A percentile compares a stretch with the other conserved stretches of the same genome.
phyloP scores from a whole-genome alignment of 64 coral and sea anemone species.

The Orbicella faveolata region DNA sequence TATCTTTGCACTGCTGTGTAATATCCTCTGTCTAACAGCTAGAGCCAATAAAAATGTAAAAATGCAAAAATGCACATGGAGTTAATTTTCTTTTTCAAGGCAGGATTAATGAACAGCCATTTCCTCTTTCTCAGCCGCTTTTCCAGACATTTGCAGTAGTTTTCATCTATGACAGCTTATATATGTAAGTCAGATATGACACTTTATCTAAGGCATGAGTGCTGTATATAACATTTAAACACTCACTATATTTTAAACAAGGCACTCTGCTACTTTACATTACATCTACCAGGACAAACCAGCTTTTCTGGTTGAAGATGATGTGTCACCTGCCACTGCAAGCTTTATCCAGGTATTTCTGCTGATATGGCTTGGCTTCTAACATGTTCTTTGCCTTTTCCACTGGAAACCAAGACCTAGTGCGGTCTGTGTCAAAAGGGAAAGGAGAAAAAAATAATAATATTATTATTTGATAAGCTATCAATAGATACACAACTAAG shows the following conservation, averaged over 20 bases:
- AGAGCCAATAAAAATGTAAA: too few relatives aligned
- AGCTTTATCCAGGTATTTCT: slow-evolving; percentile 65
- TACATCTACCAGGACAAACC: background rate
- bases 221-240: background rate
- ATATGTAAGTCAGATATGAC: too few relatives aligned
- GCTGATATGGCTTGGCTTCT: slow-evolving; percentile 69
- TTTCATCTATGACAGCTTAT: too few relatives aligned
- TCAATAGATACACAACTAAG: too few relatives aligned
- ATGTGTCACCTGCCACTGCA: slow-evolving; percentile 69
- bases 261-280: background rate
- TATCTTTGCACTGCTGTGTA: too few relatives aligned
- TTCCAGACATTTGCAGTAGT: too few relatives aligned
- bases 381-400: slow-evolving; percentile 67
- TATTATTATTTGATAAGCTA: background rate
- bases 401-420: slow-evolving; percentile 79
- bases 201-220: too few relatives aligned
- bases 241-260: background rate
- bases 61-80: too few relatives aligned
- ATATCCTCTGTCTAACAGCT: too few relatives aligned
- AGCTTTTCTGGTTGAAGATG: background rate
- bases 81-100: too few relatives aligned
- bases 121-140: too few relatives aligned
- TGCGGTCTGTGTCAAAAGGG: slow-evolving; percentile 55
- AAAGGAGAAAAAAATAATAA: background rate
- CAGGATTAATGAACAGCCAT: too few relatives aligned